Conservation (phyloP, 2,113 vertebrate genomes). For the Gila orcuttii region DNA sequence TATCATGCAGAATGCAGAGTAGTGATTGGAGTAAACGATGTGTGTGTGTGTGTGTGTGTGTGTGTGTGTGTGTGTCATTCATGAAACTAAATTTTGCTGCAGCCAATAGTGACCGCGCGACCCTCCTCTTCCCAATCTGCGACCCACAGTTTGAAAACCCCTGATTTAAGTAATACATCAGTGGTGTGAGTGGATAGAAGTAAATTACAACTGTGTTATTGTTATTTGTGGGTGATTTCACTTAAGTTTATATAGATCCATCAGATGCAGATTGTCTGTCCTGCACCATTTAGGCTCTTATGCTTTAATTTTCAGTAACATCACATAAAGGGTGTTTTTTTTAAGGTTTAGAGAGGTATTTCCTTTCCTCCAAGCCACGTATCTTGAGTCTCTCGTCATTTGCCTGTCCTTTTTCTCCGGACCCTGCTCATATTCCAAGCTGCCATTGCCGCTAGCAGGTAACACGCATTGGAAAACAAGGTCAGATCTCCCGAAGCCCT, state of each 20-base stretch:
- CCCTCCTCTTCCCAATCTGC: too few species aligned
- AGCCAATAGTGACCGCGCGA: too few species aligned
- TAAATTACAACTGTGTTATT: neutral
- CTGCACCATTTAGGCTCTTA: neutral
- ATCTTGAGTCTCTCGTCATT: neutral
- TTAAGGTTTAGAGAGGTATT: neutral
- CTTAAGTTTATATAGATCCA: neutral
- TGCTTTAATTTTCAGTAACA: slow-evolving; percentile 1
- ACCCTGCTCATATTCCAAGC: slow-evolving; percentile 13
- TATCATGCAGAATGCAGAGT: too few species aligned
- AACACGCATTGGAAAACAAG: slow-evolving; percentile 20
- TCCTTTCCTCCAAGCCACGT: neutral
- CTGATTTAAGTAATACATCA: slow-evolving; percentile 19
- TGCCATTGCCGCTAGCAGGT: slow-evolving; percentile 32
- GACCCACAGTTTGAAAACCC: too few species aligned
- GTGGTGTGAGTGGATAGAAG: neutral
- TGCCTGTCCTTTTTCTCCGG: neutral
- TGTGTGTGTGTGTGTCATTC: too few species aligned
- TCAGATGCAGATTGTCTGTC: neutral
- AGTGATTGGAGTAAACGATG: too few species aligned
- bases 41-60: too few species aligned
- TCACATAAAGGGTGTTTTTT: neutral
- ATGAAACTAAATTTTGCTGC: too few species aligned
- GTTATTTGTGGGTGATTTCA: neutral
- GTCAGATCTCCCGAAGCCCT: slow-evolving; percentile 41